Base-by-base conservation (phyloP, 2,888 invertebrate genomes). In the Diarsia dahlii region DNA sequence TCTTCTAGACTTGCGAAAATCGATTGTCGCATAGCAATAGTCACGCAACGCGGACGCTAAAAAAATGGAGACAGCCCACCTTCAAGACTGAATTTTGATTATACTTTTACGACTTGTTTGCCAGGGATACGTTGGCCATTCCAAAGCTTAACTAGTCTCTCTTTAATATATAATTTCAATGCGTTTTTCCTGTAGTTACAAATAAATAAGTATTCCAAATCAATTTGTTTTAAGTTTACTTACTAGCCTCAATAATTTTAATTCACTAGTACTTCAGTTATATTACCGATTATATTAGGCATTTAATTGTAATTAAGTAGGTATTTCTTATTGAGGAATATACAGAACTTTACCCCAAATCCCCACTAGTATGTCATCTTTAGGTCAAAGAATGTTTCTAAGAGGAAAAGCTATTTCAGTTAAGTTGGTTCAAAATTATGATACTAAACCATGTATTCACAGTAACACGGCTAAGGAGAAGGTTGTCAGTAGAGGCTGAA, bases 401-500 rank as follows among this genome's bases (percentile, higher is more conserved):
- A 28, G 9, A 23, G 39, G 20, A 28, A 80, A 45, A 66, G 12
- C 0, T 18, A 5, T 54, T 23, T 54, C 12, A 62, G 28, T 8
- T 28, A 15, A 3, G 3, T 0, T 10, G 52, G 12, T 39, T 13
- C 9, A 66, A 34, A 34, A 12, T 28, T 15, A 50, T 6, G 0
- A n/a, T 18, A 60, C 18, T 34, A 34, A 68, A 46, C 2, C 6
- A 20, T 71, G 12, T 45, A 6, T 84, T 74, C 73, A 91, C 93
- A 81, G 93, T 94, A 20, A 95, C 95, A 56, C 89, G 95, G 56
- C 87, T 95, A 62, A 92, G 96, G 68, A 90, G 94, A 65, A 93
- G 94, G 74, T 84, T 95, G 54, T 95, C 96, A 70, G 90, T 94
- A n/a, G 96, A 96, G 56, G 80, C 92, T 80, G 96, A 96, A 45